Evolutionary conservation across 1,140 invertebrate genomes (phyloP).

Genomic region (Lordiphosa stackelbergi): DNA sequence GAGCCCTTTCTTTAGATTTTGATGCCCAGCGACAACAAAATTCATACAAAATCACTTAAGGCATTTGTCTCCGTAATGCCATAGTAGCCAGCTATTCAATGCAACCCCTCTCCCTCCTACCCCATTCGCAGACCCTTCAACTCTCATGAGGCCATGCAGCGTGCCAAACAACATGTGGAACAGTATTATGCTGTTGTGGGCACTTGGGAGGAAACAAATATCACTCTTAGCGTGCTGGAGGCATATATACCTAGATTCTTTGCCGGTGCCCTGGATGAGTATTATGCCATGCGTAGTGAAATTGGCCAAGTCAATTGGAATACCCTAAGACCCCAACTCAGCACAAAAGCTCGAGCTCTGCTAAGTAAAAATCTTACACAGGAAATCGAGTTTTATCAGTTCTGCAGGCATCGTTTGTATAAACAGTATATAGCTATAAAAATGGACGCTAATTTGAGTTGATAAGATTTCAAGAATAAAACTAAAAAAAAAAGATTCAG

Average conservation of each 20-base stretch:
- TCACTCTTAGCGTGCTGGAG: constrained; percentile 88
- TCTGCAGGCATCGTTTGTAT: constrained; percentile 89
- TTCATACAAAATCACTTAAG: too few relatives aligned
- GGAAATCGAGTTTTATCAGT: constrained; percentile 94
- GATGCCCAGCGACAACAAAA: too few relatives aligned
- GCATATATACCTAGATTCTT: constrained; percentile 91
- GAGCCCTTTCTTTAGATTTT: too few relatives aligned
- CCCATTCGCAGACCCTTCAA: constrained; percentile 86
- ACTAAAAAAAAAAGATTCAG: background rate
- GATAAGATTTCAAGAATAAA: constrained; percentile 29
- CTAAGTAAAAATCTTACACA: constrained; percentile 89
- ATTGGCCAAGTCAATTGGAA: constrained; percentile 90
- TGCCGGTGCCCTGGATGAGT: constrained; percentile 81
- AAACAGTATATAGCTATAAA: constrained; percentile 85
- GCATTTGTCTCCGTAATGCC: too few relatives aligned
- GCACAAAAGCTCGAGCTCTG: constrained; percentile 87
- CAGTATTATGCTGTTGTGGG: constrained; percentile 91
- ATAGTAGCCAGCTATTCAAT: too few relatives aligned
- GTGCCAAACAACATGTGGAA: constrained; percentile 89
- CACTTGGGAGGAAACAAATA: constrained; percentile 91
- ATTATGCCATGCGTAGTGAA: constrained; percentile 80
- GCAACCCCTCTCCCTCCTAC: background rate
- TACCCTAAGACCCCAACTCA: constrained; percentile 84
- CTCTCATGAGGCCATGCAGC: constrained; percentile 86
- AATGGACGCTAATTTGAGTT: constrained; percentile 54